Evolutionary conservation across 2,797 vertebrate genomes (phyloP).

Genomic region (Platyrinchus mystaceus): DNA sequence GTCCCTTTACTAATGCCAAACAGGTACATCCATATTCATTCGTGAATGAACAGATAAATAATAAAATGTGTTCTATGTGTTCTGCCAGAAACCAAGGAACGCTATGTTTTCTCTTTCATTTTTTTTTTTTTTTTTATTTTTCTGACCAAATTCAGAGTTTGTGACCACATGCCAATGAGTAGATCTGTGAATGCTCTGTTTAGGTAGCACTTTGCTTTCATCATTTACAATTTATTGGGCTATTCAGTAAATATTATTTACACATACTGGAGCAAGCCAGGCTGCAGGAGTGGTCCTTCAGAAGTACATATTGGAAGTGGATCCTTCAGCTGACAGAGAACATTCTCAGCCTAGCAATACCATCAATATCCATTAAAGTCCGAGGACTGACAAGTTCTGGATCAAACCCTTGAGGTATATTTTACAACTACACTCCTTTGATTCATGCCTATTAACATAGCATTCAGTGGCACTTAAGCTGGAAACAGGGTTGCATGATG

Average conservation of each 20-base stretch:
- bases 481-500: not conserved
- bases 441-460: not conserved
- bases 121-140: not conserved
- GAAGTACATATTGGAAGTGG: not conserved
- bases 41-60: not conserved
- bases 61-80: fast-evolving
- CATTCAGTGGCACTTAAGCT: not conserved
- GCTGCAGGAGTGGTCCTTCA: not conserved
- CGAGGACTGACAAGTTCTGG: not conserved
- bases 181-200: not conserved
- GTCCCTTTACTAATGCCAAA: not conserved
- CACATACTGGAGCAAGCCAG: not conserved
- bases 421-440: not conserved
- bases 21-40: not conserved
- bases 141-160: not conserved
- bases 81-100: not conserved
- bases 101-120: not conserved
- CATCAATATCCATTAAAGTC: not conserved
- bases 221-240: not conserved
- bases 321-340: not conserved
- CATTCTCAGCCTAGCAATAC: not conserved
- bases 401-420: not conserved
- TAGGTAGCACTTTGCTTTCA: not conserved
- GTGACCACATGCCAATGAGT: not conserved
- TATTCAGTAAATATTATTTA: not conserved